These are phyloP conservation scores for Drosophila nasuta DNA, from an alignment of 1,140 invertebrate genomes.

Conservation along the genomic window DNA sequence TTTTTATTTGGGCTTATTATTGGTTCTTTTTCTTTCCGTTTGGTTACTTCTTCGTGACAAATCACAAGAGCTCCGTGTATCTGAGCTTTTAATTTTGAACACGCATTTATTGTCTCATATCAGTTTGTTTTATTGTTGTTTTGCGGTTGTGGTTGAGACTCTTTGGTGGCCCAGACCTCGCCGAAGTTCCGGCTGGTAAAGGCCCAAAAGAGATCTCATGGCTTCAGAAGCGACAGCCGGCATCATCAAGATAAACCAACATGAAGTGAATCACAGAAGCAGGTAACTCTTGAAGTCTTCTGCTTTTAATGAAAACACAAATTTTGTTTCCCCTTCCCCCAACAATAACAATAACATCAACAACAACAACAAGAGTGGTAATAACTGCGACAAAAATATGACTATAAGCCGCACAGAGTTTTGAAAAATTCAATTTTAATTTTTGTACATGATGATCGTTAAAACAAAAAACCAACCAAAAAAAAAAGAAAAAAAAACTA, in stretches of 20 bases:
- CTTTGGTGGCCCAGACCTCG: constrained; percentile 47
- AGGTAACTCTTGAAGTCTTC: constrained; percentile 25
- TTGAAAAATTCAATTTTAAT: constrained; percentile 53
- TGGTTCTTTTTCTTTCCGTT: constrained; percentile 58
- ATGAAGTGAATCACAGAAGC: constrained; percentile 64
- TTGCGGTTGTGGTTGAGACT: constrained; percentile 15
- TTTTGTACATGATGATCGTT: constrained; percentile 38
- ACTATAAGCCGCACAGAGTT: constrained; percentile 47
- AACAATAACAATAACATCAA: constrained; percentile 15
- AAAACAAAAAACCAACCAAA: constrained; percentile 15
- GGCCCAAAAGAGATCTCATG: constrained; percentile 59
- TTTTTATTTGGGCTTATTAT: constrained; percentile 58
- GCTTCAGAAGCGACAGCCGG: constrained; percentile 42
- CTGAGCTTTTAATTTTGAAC: constrained; percentile 58
- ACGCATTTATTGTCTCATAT: constrained; percentile 62
- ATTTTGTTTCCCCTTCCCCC: constrained; percentile 8
- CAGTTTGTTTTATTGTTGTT: constrained; percentile 26
- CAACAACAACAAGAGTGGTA: constrained; percentile 19
- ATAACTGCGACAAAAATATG: constrained; percentile 57
- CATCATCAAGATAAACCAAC: constrained; percentile 64
- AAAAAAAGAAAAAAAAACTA: constrained; percentile 12
- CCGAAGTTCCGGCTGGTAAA: constrained; percentile 71
- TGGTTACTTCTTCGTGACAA: constrained; percentile 67
- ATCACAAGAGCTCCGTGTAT: constrained; percentile 27
- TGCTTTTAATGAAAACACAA: constrained; percentile 39